Conservation (phyloP, 2,888 invertebrate genomes). For the Agonopterix heracliana region DNA sequence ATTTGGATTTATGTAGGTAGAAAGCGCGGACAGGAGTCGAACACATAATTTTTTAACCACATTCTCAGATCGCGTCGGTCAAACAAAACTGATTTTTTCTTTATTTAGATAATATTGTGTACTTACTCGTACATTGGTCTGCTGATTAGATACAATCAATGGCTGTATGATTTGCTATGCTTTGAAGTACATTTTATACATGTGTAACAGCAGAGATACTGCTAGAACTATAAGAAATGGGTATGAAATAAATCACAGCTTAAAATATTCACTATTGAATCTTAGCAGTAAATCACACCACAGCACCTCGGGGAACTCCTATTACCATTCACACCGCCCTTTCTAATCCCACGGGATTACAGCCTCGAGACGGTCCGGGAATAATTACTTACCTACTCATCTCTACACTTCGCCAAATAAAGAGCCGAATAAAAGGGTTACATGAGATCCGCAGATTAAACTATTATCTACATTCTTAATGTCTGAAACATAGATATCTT, state of each 20-base stretch:
- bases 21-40: no score
- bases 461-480: slow-evolving; percentile 10
- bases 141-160: no score
- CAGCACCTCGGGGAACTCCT: slow-evolving; percentile 64
- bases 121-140: no score
- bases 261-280: slow-evolving; percentile 75
- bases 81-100: no score
- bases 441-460: slow-evolving; percentile 28
- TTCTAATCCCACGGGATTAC: slow-evolving; percentile 72
- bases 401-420: slow-evolving; percentile 46
- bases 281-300: slow-evolving; percentile 73
- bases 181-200: no score
- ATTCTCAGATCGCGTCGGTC: no score
- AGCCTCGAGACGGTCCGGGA: slow-evolving; percentile 65
- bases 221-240: slow-evolving; percentile 18
- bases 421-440: slow-evolving; percentile 31
- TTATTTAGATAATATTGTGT: no score
- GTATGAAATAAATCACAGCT: slow-evolving; percentile 59
- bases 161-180: no score
- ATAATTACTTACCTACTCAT: slow-evolving; percentile 72
- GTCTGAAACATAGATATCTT: no score
- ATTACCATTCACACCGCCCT: slow-evolving; percentile 74
- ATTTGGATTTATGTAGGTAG: no score
- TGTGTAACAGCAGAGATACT: no score
- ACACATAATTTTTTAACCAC: no score